Base-by-base conservation (phyloP, 1,140 invertebrate genomes). In the Limonius californicus region DNA sequence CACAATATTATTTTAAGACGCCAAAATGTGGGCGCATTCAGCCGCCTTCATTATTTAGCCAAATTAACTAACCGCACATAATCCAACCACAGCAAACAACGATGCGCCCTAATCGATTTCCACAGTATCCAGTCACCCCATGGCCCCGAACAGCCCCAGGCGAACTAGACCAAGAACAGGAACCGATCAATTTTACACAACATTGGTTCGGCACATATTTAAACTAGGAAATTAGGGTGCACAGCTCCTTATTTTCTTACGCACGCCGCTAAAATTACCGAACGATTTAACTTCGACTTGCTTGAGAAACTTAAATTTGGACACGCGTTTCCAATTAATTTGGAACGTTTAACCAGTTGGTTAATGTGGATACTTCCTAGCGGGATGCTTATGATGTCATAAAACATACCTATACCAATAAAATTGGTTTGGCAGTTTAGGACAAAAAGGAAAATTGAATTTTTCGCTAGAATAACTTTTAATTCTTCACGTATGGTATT, bases 151-250 rank as follows among this genome's bases (percentile, higher is more conserved):
- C 47, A 53, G 47, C 54, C 60, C 12, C n/a, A 47, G 35, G 35
- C 39, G n/a, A 57, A 35, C 20, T 16, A 55, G 27, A 32, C 54
- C 30, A 20, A 63, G 57, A 67, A 68, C 61, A 64, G 62, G 66
- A 72, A 72, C 73, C 70, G 70, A 75, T 75, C 73, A 75, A 75
- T 75, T 75, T 75, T 72, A 70, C 72, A 72, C 50, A 65, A 72
- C 68, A 74, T 75, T 74, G 72, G 61, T 62, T 66, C 65, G 64
- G 63, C 53, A 60, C 57, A 57, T 64, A 64, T 60, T 64, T 58
- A 47, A 60, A 64, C 53, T 56, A 47, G 20, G 15, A 55, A 63
- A 57, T 45, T 32, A 39, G 61, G 60, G 54, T 56, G 60, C 55
- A 61, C 7, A 18, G 9, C 7, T 16, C 16, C 14, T 55, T 55